Conservation (phyloP, 2,888 invertebrate species). For the Pelosia muscerda region DNA sequence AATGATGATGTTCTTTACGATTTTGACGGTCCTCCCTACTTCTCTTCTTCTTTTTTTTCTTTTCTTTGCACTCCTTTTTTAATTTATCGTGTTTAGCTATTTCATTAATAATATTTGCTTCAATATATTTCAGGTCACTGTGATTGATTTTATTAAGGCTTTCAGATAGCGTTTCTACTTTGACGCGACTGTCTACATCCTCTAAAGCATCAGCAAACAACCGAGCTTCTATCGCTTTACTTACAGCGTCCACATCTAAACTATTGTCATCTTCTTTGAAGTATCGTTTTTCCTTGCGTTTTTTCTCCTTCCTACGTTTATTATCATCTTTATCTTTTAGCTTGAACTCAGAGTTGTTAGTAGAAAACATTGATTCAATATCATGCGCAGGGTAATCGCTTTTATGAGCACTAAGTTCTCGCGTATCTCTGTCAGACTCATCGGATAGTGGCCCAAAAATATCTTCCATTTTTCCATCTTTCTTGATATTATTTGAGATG, state of each 20-base stretch:
- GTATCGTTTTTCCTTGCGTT: conserved; percentile 87
- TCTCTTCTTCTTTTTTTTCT: conserved; percentile 94
- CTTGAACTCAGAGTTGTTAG: conserved; percentile 63
- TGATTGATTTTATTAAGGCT: conserved; percentile 50
- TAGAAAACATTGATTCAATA: conserved; percentile 53
- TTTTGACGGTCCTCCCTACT: conserved; percentile 92
- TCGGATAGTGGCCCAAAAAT: conserved; percentile 95
- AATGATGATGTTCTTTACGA: conserved; percentile 89
- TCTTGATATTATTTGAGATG: conserved; percentile 78
- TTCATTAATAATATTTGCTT: conserved; percentile 65
- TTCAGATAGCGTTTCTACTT: conserved; percentile 60
- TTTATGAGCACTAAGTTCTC: conserved; percentile 56
- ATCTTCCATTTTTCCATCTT: conserved; percentile 94
- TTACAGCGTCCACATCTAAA: conserved; percentile 93
- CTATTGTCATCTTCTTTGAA: conserved; percentile 91
- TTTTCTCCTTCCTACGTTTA: conserved; percentile 88
- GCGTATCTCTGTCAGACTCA: conserved; percentile 84
- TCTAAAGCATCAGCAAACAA: conserved; percentile 89
- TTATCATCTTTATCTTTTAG: conserved; percentile 83
- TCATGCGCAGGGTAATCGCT: conserved; percentile 63
- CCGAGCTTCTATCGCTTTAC: conserved; percentile 93
- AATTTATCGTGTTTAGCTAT: conserved; percentile 69
- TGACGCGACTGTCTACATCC: conserved; percentile 77
- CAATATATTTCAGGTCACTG: conserved; percentile 87
- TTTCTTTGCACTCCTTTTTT: conserved; percentile 89